Conservation (phyloP, 1,140 invertebrate genomes). For the Scaptomyza graminum region DNA sequence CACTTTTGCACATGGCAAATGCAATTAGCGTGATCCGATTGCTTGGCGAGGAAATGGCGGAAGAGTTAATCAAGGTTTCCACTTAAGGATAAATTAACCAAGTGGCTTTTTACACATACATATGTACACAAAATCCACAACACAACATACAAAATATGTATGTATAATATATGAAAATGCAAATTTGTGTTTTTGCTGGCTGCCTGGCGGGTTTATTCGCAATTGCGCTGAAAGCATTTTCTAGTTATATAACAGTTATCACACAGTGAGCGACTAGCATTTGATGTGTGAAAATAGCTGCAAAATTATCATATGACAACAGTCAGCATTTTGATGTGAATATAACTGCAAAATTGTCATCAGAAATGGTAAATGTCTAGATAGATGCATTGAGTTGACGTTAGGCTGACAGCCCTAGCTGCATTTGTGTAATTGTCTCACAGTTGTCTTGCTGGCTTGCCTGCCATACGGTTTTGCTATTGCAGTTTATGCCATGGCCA, state of each 20-base stretch:
- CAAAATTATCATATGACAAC: slow-evolving; percentile 1
- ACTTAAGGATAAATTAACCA: slow-evolving; percentile 59
- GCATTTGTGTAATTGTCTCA: slow-evolving; percentile 22
- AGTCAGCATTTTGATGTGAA: neutral
- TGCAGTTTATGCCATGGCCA: slow-evolving; percentile 12
- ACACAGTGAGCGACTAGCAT: neutral
- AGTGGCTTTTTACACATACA: slow-evolving; percentile 23
- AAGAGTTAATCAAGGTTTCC: slow-evolving; percentile 66
- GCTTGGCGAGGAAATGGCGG: slow-evolving; percentile 58
- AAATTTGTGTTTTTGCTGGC: slow-evolving; percentile 10
- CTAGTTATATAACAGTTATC: neutral
- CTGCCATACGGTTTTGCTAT: neutral
- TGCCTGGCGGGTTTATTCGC: neutral
- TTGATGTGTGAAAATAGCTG: slow-evolving; percentile 16
- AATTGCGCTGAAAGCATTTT: slow-evolving; percentile 15
- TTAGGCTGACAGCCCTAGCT: neutral
- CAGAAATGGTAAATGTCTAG: neutral
- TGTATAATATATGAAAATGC: neutral
- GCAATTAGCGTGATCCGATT: slow-evolving; percentile 68
- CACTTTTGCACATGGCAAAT: slow-evolving; percentile 45
- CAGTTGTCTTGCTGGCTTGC: slow-evolving; percentile 8
- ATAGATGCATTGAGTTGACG: neutral
- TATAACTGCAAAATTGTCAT: slow-evolving; percentile 9
- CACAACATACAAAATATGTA: slow-evolving; percentile 8
- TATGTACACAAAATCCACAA: slow-evolving; percentile 7